Evolutionary conservation across 2,888 invertebrate genomes (phyloP).

Genomic region (Octodonta nipae): DNA sequence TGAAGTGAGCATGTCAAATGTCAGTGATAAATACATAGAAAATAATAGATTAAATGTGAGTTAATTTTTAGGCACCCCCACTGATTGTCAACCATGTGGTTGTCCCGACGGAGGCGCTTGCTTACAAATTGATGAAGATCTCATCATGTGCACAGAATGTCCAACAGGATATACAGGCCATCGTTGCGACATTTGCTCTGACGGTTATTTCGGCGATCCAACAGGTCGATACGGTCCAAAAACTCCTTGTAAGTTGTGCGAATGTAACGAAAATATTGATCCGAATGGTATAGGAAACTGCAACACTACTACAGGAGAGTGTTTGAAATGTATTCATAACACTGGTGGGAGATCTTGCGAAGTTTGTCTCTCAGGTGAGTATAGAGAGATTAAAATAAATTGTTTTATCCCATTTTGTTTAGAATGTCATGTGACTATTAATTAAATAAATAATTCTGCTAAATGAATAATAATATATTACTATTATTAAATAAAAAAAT

Average conservation of each 20-base stretch:
- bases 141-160: slow-evolving; percentile 87
- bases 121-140: slow-evolving; percentile 72
- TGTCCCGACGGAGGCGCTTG: slow-evolving; percentile 92
- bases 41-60: too few relatives aligned
- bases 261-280: slow-evolving; percentile 88
- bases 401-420: too few relatives aligned
- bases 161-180: slow-evolving; percentile 83
- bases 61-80: slow-evolving; percentile 60
- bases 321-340: slow-evolving; percentile 91
- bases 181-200: slow-evolving; percentile 85
- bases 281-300: slow-evolving; percentile 95
- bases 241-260: slow-evolving; percentile 70
- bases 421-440: too few relatives aligned
- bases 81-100: slow-evolving; percentile 85
- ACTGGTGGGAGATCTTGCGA: slow-evolving; percentile 88
- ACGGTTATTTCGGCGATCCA: slow-evolving; percentile 53
- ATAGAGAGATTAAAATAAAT: too few relatives aligned
- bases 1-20: too few relatives aligned
- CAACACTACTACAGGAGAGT: slow-evolving; percentile 88
- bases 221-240: slow-evolving; percentile 48
- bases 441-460: too few relatives aligned
- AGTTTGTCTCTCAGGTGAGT: slow-evolving; percentile 69
- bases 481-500: too few relatives aligned
- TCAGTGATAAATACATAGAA: too few relatives aligned
- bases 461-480: too few relatives aligned